phyloP scores from a whole-genome alignment of 2,113 vertebrate species.

The Apeltes quadracus region DNA sequence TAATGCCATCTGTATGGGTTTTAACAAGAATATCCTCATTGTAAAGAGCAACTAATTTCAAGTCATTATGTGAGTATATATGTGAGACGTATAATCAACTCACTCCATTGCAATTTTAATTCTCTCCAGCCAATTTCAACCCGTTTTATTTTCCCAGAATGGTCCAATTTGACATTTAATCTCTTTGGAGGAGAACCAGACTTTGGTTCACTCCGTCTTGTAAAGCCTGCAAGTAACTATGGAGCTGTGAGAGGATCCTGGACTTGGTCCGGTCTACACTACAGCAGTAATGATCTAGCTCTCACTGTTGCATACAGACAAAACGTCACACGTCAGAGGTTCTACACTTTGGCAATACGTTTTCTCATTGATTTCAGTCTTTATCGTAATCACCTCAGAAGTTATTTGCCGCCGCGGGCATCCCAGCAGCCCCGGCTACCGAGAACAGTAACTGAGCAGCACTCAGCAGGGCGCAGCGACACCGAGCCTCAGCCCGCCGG shows the following conservation, averaged over 20 bases:
- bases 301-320: background rate
- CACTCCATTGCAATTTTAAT: background rate
- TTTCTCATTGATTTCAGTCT: too few species aligned
- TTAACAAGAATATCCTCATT: background rate
- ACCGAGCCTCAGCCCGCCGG: background rate
- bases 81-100: conserved; percentile 6
- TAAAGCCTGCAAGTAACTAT: background rate
- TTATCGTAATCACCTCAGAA: too few species aligned
- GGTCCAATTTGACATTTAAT: conserved; percentile 2
- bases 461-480: background rate
- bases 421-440: background rate
- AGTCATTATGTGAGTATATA: background rate
- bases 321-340: background rate
- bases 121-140: background rate
- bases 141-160: background rate
- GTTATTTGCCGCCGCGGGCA: too few species aligned
- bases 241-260: background rate
- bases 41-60: background rate
- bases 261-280: background rate
- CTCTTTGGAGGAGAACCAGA: background rate
- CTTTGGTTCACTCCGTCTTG: background rate
- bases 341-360: too few species aligned
- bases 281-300: background rate
- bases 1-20: background rate
- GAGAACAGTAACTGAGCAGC: background rate